phyloP scores from a whole-genome alignment of 2,888 invertebrate genomes.

The Nymphalis c-album region DNA sequence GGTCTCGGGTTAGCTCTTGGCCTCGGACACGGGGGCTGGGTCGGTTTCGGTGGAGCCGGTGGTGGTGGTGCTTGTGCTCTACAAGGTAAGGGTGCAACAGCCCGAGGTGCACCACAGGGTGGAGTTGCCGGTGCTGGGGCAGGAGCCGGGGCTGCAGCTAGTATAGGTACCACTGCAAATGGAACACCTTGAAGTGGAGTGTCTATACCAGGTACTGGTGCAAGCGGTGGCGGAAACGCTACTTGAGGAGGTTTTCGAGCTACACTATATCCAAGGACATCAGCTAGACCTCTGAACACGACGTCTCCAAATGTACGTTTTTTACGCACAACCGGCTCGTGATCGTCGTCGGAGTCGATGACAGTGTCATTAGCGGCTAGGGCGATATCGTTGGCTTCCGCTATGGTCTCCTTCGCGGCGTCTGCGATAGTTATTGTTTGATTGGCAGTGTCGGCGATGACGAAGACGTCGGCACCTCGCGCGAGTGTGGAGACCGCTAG shows the following conservation, averaged over 20 bases:
- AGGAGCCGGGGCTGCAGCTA: constrained; percentile 25
- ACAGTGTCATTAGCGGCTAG: constrained; percentile 49
- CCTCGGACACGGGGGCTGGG: constrained; percentile 47
- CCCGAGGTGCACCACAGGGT: constrained; percentile 37
- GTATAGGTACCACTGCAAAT: constrained; percentile 36
- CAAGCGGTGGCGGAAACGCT: constrained; percentile 70
- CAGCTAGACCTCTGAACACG: constrained; percentile 77
- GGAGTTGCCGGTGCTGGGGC: constrained; percentile 17
- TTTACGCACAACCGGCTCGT: constrained; percentile 69
- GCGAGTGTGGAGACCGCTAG: constrained; percentile 44
- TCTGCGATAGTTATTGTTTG: constrained; percentile 42
- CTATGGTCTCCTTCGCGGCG: constrained; percentile 47
- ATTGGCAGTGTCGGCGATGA: constrained; percentile 40
- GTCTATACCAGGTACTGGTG: constrained; percentile 71
- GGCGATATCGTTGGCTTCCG: constrained; percentile 40
- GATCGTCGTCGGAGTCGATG: constrained; percentile 52
- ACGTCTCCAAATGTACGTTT: constrained; percentile 77
- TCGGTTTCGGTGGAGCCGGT: constrained; percentile 46
- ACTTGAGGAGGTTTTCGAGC: constrained; percentile 63
- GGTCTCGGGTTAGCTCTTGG: constrained; percentile 46
- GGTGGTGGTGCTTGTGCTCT: constrained; percentile 41
- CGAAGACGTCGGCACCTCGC: constrained; percentile 39
- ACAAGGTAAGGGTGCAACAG: constrained; percentile 43
- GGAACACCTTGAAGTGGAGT: constrained; percentile 57
- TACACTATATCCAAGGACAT: constrained; percentile 73